phyloP scores from a whole-genome alignment of 2,113 vertebrate genomes.

The Tautogolabrus adspersus region DNA sequence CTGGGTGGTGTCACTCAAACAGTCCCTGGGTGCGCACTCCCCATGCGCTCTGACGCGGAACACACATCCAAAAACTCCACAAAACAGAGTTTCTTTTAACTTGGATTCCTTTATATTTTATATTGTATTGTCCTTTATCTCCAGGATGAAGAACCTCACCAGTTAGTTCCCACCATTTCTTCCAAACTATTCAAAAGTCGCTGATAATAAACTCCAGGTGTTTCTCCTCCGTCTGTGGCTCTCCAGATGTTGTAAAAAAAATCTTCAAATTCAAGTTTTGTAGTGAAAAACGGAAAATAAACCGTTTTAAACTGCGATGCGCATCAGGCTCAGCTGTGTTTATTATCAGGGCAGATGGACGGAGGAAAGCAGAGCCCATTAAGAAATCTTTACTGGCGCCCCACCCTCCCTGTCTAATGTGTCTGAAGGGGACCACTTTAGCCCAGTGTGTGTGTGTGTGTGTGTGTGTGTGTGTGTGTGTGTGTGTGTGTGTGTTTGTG shows the following conservation, averaged over 20 bases:
- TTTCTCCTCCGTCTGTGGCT: slow-evolving; percentile 17
- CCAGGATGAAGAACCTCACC: slow-evolving; percentile 18
- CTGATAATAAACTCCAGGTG: slow-evolving; percentile 27
- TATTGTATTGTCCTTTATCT: neutral
- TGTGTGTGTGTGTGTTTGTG: slow-evolving; percentile 17
- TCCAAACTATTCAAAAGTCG: slow-evolving; percentile 13
- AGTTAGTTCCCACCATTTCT: slow-evolving; percentile 33
- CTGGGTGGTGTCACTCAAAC: slow-evolving; percentile 55
- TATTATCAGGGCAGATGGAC: slow-evolving; percentile 78
- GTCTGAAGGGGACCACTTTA: slow-evolving; percentile 78
- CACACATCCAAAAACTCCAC: slow-evolving; percentile 55
- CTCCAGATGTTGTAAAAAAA: slow-evolving; percentile 15
- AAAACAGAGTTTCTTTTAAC: slow-evolving; percentile 3
- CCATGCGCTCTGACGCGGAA: slow-evolving; percentile 49
- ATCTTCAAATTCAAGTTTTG: slow-evolving; percentile 24
- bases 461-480: slow-evolving; percentile 37
- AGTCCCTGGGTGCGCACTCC: slow-evolving; percentile 3
- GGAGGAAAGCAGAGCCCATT: slow-evolving; percentile 76
- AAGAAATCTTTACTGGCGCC: slow-evolving; percentile 82
- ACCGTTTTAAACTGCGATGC: slow-evolving; percentile 35
- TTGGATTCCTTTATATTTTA: neutral
- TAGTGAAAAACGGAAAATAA: slow-evolving; percentile 31
- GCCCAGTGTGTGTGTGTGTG: slow-evolving; percentile 50
- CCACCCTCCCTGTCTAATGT: slow-evolving; percentile 82
- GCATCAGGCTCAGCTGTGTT: slow-evolving; percentile 64